These are phyloP conservation scores for Chunga burmeisteri DNA, from an alignment of 2,113 vertebrate genomes.

Conservation along the genomic window DNA sequence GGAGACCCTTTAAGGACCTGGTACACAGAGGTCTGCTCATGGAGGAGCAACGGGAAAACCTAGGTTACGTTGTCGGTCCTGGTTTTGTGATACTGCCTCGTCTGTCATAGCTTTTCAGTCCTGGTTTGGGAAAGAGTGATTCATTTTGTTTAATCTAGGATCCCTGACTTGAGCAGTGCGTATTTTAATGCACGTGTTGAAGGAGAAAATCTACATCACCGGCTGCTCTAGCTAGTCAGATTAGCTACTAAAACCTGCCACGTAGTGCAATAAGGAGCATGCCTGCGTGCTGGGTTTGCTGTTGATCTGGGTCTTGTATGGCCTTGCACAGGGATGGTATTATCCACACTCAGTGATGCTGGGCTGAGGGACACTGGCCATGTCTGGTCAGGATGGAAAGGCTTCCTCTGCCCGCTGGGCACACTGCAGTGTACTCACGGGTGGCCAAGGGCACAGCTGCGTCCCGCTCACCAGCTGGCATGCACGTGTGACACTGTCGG, in stretches of 20 bases:
- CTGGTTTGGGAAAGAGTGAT: background rate
- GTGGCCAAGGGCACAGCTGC: background rate
- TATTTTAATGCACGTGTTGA: background rate
- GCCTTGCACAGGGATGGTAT: background rate
- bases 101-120: background rate
- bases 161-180: background rate
- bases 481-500: rapidly evolving
- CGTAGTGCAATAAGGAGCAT: background rate
- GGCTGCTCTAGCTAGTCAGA: background rate
- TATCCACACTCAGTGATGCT: background rate
- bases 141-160: background rate
- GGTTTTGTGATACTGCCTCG: background rate
- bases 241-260: background rate
- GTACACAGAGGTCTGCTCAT: background rate
- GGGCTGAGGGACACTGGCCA: background rate
- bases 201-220: background rate
- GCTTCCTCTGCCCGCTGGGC: background rate
- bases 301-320: background rate
- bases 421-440: background rate
- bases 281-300: background rate
- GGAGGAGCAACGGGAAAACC: background rate
- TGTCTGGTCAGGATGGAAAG: background rate
- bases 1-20: background rate
- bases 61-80: rapidly evolving
- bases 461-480: background rate